A percentile compares a stretch with the other conserved stretches of the same genome.
Conservation (phyloP, 2,888 invertebrate genomes). For the Callimorpha dominula region DNA sequence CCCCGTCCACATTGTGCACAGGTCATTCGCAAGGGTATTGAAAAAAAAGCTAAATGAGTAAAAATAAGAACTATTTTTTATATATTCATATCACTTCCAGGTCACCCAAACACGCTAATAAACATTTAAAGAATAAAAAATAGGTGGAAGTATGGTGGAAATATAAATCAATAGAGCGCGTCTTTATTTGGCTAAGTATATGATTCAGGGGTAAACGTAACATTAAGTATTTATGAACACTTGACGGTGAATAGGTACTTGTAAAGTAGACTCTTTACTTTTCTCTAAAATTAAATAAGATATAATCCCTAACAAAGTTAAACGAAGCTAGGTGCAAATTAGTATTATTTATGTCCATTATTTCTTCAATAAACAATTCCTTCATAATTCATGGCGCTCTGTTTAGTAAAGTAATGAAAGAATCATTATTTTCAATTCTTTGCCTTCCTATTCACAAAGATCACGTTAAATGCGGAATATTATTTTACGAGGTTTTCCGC, state of each 20-base stretch:
- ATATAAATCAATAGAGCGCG: not conserved
- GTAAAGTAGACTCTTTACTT: not conserved
- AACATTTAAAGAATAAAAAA: no score
- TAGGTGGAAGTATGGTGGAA: not conserved
- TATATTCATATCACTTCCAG: no score
- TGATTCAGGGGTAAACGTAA: not conserved
- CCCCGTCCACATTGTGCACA: no score
- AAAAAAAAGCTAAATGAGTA: no score
- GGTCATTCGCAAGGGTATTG: no score
- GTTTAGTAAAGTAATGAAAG: conserved; percentile 49
- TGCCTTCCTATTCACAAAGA: conserved; percentile 56
- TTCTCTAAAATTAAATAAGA: not conserved
- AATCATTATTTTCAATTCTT: conserved; percentile 53
- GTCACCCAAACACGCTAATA: no score
- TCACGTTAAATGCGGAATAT: conserved; percentile 56
- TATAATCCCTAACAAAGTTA: not conserved
- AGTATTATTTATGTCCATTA: not conserved
- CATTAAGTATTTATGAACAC: not conserved
- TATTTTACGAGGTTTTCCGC: conserved; percentile 75
- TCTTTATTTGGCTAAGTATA: not conserved
- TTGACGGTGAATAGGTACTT: not conserved
- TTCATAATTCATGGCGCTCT: conserved; percentile 24
- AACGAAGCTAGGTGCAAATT: not conserved
- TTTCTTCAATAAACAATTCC: conserved; percentile 2
- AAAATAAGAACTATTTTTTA: no score